These are phyloP conservation scores for Germaria angustata DNA, from an alignment of 2,888 invertebrate species.

Conservation along the genomic window DNA sequence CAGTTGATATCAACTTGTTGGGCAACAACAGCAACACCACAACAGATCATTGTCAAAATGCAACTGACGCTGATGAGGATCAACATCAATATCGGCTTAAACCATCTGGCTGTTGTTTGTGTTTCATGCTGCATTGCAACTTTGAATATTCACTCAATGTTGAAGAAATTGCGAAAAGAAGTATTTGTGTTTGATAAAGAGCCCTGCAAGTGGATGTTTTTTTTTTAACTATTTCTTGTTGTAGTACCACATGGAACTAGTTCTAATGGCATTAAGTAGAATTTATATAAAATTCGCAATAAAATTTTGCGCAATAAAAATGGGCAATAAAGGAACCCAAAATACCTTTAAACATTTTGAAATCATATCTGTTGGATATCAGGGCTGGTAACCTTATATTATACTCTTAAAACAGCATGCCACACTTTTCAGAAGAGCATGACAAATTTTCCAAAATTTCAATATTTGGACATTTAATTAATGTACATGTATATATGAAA, in stretches of 20 bases:
- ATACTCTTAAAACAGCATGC: too few relatives aligned
- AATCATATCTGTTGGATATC: too few relatives aligned
- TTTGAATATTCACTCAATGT: constrained; percentile 23
- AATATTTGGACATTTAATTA: too few relatives aligned
- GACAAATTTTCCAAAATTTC: too few relatives aligned
- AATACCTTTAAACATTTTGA: too few relatives aligned
- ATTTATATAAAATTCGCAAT: neutral
- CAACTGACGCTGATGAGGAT: constrained; percentile 68
- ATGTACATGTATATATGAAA: too few relatives aligned
- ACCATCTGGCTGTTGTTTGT: constrained; percentile 52
- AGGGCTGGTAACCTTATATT: too few relatives aligned
- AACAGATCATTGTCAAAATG: constrained; percentile 72
- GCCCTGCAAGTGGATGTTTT: constrained; percentile 27
- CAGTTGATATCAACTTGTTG: constrained; percentile 65
- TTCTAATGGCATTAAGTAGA: constrained; percentile 4
- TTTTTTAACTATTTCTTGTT: neutral
- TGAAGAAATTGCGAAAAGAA: neutral
- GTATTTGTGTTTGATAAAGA: neutral
- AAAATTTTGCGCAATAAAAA: too few relatives aligned
- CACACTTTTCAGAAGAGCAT: too few relatives aligned
- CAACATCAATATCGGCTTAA: constrained; percentile 66
- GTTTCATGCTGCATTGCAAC: constrained; percentile 30
- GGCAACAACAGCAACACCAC: constrained; percentile 62
- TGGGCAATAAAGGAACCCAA: too few relatives aligned
- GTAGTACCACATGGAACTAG: constrained; percentile 30